phyloP scores from a whole-genome alignment of 2,113 vertebrate species.

The Carollia perspicillata region DNA sequence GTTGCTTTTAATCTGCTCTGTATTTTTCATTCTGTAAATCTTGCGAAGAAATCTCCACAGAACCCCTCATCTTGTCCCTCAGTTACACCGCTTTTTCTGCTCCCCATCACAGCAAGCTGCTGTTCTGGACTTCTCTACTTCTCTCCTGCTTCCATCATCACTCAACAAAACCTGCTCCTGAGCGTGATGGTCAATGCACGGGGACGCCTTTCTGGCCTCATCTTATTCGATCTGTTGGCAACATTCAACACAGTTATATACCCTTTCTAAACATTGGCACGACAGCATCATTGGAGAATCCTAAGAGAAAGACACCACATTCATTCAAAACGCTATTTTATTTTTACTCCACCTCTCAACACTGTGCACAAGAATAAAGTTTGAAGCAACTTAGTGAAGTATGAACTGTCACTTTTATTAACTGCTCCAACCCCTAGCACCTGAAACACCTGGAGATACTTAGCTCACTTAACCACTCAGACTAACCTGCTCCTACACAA shows the following conservation, averaged over 20 bases:
- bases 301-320: background rate
- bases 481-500: background rate
- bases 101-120: background rate
- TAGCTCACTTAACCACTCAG: conserved; percentile 14
- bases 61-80: background rate
- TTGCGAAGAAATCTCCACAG: background rate
- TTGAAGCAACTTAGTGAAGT: conserved; percentile 3
- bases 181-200: too few relatives aligned
- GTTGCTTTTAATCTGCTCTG: background rate
- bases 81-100: background rate
- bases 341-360: background rate
- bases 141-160: background rate
- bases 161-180: background rate
- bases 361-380: background rate
- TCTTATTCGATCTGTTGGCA: background rate
- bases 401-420: conserved; percentile 15
- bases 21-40: background rate
- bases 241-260: background rate
- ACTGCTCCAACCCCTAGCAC: background rate
- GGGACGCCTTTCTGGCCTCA: background rate
- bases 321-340: background rate
- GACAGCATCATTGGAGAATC: background rate
- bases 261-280: background rate
- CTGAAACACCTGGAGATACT: conserved; percentile 28
- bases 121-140: background rate